Conservation (phyloP, 2,888 invertebrate species). For the Brenthis ino region DNA sequence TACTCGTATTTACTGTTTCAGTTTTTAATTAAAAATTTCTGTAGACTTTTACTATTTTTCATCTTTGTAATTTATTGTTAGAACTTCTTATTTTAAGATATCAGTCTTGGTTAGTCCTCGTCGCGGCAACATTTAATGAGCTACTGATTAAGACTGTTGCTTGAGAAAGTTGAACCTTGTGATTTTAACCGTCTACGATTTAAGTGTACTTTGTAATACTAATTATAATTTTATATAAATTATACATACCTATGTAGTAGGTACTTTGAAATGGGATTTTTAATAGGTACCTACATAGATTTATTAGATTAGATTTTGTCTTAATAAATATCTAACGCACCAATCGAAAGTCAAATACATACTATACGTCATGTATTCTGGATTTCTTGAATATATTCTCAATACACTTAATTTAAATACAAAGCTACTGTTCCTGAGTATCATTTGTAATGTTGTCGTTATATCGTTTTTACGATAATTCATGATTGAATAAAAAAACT, state of each 20-base stretch:
- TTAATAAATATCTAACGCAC: no score
- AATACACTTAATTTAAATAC: no score
- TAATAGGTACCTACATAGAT: no score
- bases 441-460: no score
- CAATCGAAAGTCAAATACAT: no score
- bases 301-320: no score
- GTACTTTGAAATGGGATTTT: background rate
- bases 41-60: slow-evolving; percentile 12
- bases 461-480: no score
- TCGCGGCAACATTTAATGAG: slow-evolving; percentile 23
- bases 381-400: no score
- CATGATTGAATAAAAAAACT: no score
- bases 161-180: slow-evolving; percentile 7
- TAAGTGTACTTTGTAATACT: no score
- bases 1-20: background rate
- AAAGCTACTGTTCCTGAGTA: no score
- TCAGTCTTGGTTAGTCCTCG: slow-evolving; percentile 5
- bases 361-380: no score
- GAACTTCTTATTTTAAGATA: background rate
- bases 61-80: slow-evolving; percentile 3
- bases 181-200: background rate
- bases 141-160: slow-evolving; percentile 18
- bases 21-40: slow-evolving; percentile 13
- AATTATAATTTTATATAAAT: background rate
- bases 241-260: background rate